These are phyloP conservation scores for Chloroceryle amazona DNA, from an alignment of 2,797 vertebrate genomes.

Conservation along the genomic window DNA sequence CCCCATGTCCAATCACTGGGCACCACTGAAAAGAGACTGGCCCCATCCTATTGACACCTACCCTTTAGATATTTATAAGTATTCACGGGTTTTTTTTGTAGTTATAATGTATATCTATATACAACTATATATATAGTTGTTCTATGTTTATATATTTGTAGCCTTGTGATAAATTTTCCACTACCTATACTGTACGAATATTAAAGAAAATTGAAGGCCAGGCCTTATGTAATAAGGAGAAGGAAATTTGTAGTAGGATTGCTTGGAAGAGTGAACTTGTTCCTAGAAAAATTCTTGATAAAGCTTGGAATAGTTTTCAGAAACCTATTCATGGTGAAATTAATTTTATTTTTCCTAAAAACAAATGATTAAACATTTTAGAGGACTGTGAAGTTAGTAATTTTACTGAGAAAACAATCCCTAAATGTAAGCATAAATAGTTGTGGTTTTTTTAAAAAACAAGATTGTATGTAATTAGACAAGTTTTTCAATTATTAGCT, in stretches of 20 bases:
- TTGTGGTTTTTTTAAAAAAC: background rate
- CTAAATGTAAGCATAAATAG: background rate
- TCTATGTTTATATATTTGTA: too few species aligned
- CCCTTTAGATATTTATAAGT: background rate
- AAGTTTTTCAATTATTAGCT: background rate
- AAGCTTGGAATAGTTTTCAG: background rate
- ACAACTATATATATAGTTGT: too few species aligned
- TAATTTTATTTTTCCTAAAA: background rate
- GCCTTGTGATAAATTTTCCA: too few species aligned
- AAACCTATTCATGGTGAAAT: background rate
- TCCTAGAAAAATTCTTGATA: background rate
- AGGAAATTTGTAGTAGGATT: background rate
- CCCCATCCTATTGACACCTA: background rate
- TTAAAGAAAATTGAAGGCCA: background rate
- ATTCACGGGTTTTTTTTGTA: background rate
- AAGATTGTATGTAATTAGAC: fast-evolving
- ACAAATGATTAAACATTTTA: background rate
- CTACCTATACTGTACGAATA: background rate
- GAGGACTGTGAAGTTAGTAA: background rate
- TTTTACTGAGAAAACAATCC: background rate
- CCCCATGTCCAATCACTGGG: background rate
- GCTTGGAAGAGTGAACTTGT: background rate
- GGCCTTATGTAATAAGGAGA: background rate
- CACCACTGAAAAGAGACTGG: background rate
- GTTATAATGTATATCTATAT: background rate